Evolutionary conservation across 1,140 invertebrate species (phyloP).

Genomic region (Carcinoscorpius rotundicauda): DNA sequence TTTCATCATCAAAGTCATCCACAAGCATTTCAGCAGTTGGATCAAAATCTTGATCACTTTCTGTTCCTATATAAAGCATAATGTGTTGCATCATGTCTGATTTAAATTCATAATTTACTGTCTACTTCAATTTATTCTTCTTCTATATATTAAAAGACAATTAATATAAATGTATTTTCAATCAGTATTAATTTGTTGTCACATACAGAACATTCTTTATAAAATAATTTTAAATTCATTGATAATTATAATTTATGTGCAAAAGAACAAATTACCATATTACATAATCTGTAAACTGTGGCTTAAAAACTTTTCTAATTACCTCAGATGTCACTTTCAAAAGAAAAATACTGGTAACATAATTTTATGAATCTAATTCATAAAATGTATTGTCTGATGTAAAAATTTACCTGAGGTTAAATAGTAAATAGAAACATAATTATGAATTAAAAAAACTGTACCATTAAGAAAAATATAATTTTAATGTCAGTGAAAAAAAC

Average conservation of each 20-base stretch:
- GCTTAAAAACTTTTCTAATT: too few species aligned
- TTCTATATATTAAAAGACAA: neutral
- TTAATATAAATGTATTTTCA: constrained; percentile 3
- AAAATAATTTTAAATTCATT: constrained; percentile 5
- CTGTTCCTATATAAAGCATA: neutral
- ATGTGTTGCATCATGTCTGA: neutral
- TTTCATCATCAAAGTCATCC: constrained; percentile 93
- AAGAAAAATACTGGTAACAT: too few species aligned
- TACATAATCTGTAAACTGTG: too few species aligned
- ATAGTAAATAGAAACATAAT: too few species aligned
- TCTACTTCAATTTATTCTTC: neutral
- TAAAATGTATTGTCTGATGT: too few species aligned
- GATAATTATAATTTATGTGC: constrained; percentile 5
- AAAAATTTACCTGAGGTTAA: too few species aligned
- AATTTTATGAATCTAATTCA: too few species aligned
- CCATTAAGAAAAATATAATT: too few species aligned
- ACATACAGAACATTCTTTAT: neutral
- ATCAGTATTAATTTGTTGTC: neutral
- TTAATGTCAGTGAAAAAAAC: too few species aligned
- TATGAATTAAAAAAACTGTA: too few species aligned
- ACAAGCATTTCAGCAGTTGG: constrained; percentile 77
- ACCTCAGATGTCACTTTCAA: too few species aligned
- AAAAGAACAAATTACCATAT: neutral
- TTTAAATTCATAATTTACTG: neutral
- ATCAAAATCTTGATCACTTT: constrained; percentile 48